phyloP scores from a whole-genome alignment of 2,797 vertebrate genomes.

The Pampus argenteus region DNA sequence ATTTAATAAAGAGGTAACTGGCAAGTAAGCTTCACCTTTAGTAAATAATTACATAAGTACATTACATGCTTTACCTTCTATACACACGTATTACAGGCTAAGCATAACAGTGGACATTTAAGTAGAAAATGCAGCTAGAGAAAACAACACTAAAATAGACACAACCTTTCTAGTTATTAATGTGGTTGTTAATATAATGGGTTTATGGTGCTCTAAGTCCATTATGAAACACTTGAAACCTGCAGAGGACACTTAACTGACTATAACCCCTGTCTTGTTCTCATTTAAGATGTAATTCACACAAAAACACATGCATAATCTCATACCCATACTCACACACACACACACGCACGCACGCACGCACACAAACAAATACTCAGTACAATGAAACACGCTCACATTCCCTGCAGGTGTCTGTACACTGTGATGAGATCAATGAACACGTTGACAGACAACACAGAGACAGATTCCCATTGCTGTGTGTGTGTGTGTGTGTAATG shows the following conservation, averaged over 20 bases:
- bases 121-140: not conserved
- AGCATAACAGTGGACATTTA: not conserved
- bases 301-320: not conserved
- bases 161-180: not conserved
- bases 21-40: slow-evolving; percentile 7
- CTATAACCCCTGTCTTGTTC: not conserved
- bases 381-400: slow-evolving; percentile 12
- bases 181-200: not conserved
- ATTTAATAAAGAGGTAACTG: slow-evolving; percentile 5
- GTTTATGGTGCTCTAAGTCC: slow-evolving; percentile 8
- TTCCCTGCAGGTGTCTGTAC: slow-evolving; percentile 24
- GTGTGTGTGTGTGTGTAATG: slow-evolving; percentile 7
- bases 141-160: not conserved
- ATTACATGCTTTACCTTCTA: slow-evolving; percentile 7
- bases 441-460: slow-evolving; percentile 41
- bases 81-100: not conserved
- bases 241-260: slow-evolving; percentile 1
- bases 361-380: not conserved
- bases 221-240: not conserved
- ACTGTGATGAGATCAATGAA: slow-evolving; percentile 39
- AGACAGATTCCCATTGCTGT: not conserved
- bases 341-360: not conserved
- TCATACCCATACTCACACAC: not conserved
- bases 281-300: slow-evolving; percentile 21
- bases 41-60: slow-evolving; percentile 9